A percentile compares a stretch with the other conserved stretches of the same genome.
Conservation (phyloP, 2,888 invertebrate genomes). For the Eudasyphora cyanicolor region DNA sequence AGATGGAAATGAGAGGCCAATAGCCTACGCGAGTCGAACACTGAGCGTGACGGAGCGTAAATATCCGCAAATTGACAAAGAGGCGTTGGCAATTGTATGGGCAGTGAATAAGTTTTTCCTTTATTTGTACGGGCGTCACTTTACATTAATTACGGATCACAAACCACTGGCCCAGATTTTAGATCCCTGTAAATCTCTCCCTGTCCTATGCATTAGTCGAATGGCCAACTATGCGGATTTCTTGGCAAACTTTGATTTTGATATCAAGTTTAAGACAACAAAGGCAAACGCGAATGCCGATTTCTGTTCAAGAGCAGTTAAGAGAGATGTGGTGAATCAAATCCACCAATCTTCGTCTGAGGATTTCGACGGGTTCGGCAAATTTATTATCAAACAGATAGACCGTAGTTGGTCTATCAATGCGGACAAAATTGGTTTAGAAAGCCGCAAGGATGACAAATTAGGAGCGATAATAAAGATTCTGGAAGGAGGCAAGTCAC, state of each 20-base stretch:
- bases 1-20: too few species aligned
- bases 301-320: slow-evolving; percentile 13
- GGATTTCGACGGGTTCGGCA: not conserved
- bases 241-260: not conserved
- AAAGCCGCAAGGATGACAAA: not conserved
- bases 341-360: not conserved
- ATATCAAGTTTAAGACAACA: not conserved
- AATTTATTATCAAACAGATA: not conserved
- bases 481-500: not conserved
- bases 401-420: not conserved
- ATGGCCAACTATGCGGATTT: slow-evolving; percentile 4
- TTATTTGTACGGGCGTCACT: not conserved
- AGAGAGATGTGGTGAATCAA: too few species aligned
- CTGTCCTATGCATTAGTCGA: not conserved
- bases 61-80: too few species aligned
- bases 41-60: too few species aligned
- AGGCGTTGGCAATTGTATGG: not conserved
- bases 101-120: not conserved
- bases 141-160: not conserved
- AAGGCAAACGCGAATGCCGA: slow-evolving; percentile 5
- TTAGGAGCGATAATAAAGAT: not conserved
- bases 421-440: not conserved
- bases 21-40: too few species aligned
- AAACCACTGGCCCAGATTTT: not conserved
- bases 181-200: too few species aligned